Evolutionary conservation across 2,888 invertebrate genomes (phyloP).

Genomic region (Callimorpha dominula): DNA sequence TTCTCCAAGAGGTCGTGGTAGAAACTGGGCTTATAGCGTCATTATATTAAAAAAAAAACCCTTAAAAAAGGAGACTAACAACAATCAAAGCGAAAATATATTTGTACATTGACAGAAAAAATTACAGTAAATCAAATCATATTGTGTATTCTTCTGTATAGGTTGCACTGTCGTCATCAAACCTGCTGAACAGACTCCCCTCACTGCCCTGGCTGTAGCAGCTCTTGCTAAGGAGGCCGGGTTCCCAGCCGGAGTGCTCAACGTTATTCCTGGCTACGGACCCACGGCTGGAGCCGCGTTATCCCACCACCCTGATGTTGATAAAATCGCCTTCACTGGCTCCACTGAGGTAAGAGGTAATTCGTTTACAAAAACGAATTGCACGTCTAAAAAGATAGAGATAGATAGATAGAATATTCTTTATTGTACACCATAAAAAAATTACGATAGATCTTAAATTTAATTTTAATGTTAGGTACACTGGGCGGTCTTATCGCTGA

Average conservation of each 20-base stretch:
- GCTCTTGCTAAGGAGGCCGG: constrained; percentile 95
- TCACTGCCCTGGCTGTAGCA: constrained; percentile 95
- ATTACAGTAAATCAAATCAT: neutral
- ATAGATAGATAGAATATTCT: too few relatives aligned
- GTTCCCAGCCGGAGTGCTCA: constrained; percentile 96
- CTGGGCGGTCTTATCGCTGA: too few relatives aligned
- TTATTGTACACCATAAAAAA: too few relatives aligned
- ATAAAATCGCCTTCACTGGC: constrained; percentile 93
- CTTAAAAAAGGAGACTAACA: too few relatives aligned
- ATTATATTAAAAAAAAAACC: too few relatives aligned
- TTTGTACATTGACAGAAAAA: neutral
- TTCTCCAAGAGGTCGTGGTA: too few relatives aligned
- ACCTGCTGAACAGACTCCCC: constrained; percentile 97
- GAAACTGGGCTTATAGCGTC: too few relatives aligned
- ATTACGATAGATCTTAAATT: too few relatives aligned
- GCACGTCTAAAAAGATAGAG: neutral
- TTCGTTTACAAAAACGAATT: neutral
- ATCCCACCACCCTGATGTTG: constrained; percentile 90
- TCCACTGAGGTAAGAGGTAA: constrained; percentile 70
- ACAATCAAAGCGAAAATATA: too few relatives aligned
- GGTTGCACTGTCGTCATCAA: constrained; percentile 95
- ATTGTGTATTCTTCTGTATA: constrained; percentile 29
- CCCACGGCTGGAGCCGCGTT: constrained; percentile 91
- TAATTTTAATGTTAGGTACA: too few relatives aligned
- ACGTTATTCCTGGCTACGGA: constrained; percentile 95